Conservation (phyloP, 2,113 vertebrate genomes). For the Vimba vimba region DNA sequence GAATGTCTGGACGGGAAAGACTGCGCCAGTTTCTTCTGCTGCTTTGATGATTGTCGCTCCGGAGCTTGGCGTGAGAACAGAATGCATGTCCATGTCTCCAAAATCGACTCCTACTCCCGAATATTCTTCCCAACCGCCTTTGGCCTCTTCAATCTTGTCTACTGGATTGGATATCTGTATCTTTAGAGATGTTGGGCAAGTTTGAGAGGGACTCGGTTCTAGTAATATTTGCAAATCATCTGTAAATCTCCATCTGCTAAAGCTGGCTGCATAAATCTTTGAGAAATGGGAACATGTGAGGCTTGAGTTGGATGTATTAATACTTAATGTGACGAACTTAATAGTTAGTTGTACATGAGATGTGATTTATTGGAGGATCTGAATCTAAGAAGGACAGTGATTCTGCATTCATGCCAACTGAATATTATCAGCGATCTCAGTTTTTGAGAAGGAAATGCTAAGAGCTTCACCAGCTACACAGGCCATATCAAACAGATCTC, state of each 20-base stretch:
- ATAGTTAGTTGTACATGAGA: not conserved
- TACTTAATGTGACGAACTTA: slow-evolving; percentile 21
- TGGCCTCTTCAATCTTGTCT: slow-evolving; percentile 93
- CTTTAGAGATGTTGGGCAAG: slow-evolving; percentile 74
- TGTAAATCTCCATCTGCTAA: slow-evolving; percentile 44
- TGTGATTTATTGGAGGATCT: slow-evolving; percentile 7
- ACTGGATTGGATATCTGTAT: slow-evolving; percentile 96
- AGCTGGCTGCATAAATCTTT: slow-evolving; percentile 8
- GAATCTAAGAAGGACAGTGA: not conserved
- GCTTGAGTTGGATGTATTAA: slow-evolving; percentile 12
- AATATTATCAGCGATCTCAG: slow-evolving; percentile 31
- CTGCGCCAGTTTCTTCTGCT: slow-evolving; percentile 94
- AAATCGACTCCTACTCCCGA: slow-evolving; percentile 93
- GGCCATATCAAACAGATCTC: slow-evolving; percentile 24
- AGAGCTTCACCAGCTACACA: not conserved
- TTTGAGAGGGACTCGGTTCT: slow-evolving; percentile 18
- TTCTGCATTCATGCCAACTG: not conserved
- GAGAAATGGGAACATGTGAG: not conserved
- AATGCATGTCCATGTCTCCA: slow-evolving; percentile 93
- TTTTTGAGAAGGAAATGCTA: not conserved
- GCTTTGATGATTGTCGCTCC: slow-evolving; percentile 93
- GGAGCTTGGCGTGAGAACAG: slow-evolving; percentile 93
- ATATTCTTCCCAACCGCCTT: slow-evolving; percentile 98
- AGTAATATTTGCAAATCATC: slow-evolving; percentile 45
- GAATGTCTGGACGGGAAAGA: slow-evolving; percentile 96